Conservation (phyloP, 2,113 vertebrate genomes). For the Pogonocichla stellata region DNA sequence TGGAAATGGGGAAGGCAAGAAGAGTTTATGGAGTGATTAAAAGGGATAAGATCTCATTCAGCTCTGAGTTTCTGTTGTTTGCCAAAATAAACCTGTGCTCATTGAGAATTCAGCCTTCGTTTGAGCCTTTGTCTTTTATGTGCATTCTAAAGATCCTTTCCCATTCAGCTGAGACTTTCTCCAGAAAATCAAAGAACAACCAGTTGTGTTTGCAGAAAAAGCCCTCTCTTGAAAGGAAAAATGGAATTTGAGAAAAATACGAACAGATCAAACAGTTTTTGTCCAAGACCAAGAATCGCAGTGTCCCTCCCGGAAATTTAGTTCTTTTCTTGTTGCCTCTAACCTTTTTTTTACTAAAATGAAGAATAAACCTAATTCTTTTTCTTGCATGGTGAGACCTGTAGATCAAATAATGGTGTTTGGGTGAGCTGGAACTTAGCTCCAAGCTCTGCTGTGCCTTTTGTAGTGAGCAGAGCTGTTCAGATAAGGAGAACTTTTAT, state of each 20-base stretch:
- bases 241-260: background rate
- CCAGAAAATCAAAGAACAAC: background rate
- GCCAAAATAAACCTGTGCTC: constrained; percentile 16
- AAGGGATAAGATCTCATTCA: constrained; percentile 34
- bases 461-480: background rate
- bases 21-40: constrained; percentile 4
- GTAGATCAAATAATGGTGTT: background rate
- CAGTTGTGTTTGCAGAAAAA: background rate
- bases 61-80: background rate
- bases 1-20: background rate
- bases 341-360: background rate
- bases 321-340: background rate
- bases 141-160: background rate
- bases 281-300: background rate
- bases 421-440: background rate
- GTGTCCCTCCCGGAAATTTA: background rate
- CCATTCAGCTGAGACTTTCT: constrained; percentile 1
- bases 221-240: background rate
- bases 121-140: constrained; percentile 26
- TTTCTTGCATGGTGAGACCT: background rate
- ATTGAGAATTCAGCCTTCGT: constrained; percentile 13
- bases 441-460: background rate
- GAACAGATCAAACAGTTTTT: background rate
- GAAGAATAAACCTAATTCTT: background rate
- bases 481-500: background rate